A percentile compares a stretch with the other conserved stretches of the same genome.
phyloP scores from a whole-genome alignment of 2,888 invertebrate genomes.

The Drosophila peninsularis region DNA sequence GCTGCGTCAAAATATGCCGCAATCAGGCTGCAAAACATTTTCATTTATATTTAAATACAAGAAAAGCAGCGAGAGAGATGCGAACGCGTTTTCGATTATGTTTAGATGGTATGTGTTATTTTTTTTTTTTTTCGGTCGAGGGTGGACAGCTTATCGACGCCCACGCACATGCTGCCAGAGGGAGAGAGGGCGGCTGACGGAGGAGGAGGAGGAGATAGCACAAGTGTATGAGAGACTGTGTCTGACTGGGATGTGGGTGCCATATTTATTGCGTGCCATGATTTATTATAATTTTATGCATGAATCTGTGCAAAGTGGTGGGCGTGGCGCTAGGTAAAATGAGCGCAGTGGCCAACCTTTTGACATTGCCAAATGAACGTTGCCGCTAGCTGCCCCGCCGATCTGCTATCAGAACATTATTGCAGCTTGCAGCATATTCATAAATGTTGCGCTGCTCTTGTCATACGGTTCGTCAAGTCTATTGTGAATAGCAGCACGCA shows the following conservation, averaged over 20 bases:
- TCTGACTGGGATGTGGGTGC: slow-evolving; percentile 47
- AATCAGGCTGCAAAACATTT: slow-evolving; percentile 80
- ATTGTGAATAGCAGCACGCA: background rate
- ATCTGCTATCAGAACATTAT: too few species aligned
- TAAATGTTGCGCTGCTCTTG: slow-evolving; percentile 22
- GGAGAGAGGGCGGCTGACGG: background rate
- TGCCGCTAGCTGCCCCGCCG: background rate
- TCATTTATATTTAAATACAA: slow-evolving; percentile 78
- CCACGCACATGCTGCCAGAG: slow-evolving; percentile 55
- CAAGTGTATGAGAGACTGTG: slow-evolving; percentile 13
- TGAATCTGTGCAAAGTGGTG: slow-evolving; percentile 66
- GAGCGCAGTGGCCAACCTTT: slow-evolving; percentile 55
- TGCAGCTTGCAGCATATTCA: slow-evolving; percentile 17
- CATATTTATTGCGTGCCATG: slow-evolving; percentile 76
- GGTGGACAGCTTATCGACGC: slow-evolving; percentile 72
- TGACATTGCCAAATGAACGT: slow-evolving; percentile 50
- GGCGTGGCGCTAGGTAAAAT: slow-evolving; percentile 57
- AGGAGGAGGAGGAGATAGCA: background rate
- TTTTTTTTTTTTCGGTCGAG: slow-evolving; percentile 2
- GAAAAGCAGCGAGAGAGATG: slow-evolving; percentile 45
- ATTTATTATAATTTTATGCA: slow-evolving; percentile 79
- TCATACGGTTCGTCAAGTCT: slow-evolving; percentile 16
- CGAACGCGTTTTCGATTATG: slow-evolving; percentile 77
- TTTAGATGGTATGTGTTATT: slow-evolving; percentile 59
- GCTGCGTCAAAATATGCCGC: slow-evolving; percentile 79